phyloP scores from a whole-genome alignment of 2,888 invertebrate species.

The Epistrophe eligans region DNA sequence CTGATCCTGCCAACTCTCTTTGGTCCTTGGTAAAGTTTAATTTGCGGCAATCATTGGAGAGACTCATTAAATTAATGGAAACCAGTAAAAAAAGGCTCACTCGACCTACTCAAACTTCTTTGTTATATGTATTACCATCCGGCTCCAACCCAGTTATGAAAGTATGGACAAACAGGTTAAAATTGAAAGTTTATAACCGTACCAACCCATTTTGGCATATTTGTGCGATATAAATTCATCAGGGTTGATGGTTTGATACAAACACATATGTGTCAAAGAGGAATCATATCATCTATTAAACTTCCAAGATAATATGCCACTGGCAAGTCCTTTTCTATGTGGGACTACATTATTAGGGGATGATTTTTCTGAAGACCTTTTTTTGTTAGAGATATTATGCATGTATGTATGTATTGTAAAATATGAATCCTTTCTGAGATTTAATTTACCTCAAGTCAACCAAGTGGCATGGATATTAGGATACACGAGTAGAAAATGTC shows the following conservation, averaged over 20 bases:
- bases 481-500: constrained; percentile 39
- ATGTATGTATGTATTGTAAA: neutral
- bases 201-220: constrained; percentile 25
- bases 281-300: constrained; percentile 49
- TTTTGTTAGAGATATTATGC: neutral
- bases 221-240: constrained; percentile 61
- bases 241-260: constrained; percentile 37
- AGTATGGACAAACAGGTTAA: constrained; percentile 38
- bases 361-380: constrained; percentile 33
- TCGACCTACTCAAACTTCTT: neutral
- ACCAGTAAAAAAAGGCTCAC: constrained; percentile 33
- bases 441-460: constrained; percentile 71
- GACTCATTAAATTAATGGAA: constrained; percentile 70
- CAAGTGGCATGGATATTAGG: constrained; percentile 56
- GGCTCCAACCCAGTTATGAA: neutral
- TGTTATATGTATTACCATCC: neutral
- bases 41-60: constrained; percentile 71
- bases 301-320: constrained; percentile 51
- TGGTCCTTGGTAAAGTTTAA: constrained; percentile 54
- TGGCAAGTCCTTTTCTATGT: constrained; percentile 47
- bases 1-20: constrained; percentile 33
- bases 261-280: constrained; percentile 63
- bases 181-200: constrained; percentile 63
- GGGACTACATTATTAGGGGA: neutral
- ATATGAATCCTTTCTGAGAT: constrained; percentile 53